Conservation (phyloP, 2,888 invertebrate genomes). For the Oxycera nigricornis region DNA sequence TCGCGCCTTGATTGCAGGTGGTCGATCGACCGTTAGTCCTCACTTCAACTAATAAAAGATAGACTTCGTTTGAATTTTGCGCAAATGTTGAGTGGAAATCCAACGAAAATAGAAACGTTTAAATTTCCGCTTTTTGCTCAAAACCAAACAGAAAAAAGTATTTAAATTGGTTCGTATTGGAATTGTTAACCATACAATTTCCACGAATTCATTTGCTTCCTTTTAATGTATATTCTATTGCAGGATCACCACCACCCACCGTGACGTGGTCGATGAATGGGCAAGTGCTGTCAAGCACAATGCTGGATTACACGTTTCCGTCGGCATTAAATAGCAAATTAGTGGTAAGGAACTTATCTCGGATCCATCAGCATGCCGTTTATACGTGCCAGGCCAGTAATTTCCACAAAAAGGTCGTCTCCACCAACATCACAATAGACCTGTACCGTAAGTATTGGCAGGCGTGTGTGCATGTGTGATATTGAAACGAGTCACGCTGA, state of each 20-base stretch:
- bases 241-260: conserved; percentile 76
- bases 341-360: conserved; percentile 68
- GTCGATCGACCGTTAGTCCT: no score
- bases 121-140: neutral
- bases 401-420: conserved; percentile 67
- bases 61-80: no score
- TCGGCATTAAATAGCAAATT: conserved; percentile 68
- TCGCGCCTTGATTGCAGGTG: no score
- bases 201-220: conserved; percentile 31
- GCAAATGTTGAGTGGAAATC: no score
- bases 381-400: conserved; percentile 82
- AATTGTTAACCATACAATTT: neutral
- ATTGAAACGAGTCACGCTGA: neutral
- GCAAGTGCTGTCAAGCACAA: conserved; percentile 61
- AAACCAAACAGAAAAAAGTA: neutral
- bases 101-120: no score
- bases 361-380: conserved; percentile 75
- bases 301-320: conserved; percentile 60
- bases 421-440: conserved; percentile 75
- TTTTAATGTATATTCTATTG: conserved; percentile 45
- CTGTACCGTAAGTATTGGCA: conserved; percentile 73
- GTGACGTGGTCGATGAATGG: conserved; percentile 81
- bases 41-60: no score
- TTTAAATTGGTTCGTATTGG: neutral
- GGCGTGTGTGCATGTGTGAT: neutral